Base-by-base conservation (phyloP, 1,140 invertebrate genomes). In the Dolichoris vasculosae region DNA sequence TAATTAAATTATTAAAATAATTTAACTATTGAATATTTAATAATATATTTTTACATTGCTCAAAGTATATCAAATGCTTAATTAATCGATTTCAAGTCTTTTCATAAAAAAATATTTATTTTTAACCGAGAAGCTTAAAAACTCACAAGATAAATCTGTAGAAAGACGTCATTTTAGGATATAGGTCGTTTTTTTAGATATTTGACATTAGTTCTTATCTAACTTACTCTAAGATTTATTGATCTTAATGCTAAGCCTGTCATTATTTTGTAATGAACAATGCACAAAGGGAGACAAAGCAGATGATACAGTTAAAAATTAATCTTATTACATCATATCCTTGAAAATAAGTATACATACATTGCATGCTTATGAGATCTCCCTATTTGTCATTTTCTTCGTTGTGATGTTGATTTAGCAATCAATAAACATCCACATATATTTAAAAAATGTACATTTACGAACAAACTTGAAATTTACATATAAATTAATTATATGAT, bases 221-320 rank as follows among this genome's bases (percentile, higher is more conserved):
- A 71, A 79, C 32, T 84, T 78, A 64, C 15, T 79, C 51, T 71
- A 84, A 55, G 79, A 79, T 79, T 79, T 6, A 40, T 67, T 55
- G 63, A 79, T 79, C 43, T 79, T 69, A 84, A 71, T 67, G 46
- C 46, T 79, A 84, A 77, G 35, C 30, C n/a, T 69, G 32, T 84
- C 13, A n/a, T 59, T 48, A 71, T 8, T 71, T 79, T 79, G 30
- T 48, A 78, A 30, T 73, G 48, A 35, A 78, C 43, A 84, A 84
- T 59, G 23, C 46, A 64, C 55, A n/a, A 84, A 83, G 46, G 82
- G 71, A 84, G 75, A 84, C 38, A 77, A 84, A 84, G 71, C 71
- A 59, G 40, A 75, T 82, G 23, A n/a, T 38, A 77, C 76, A 30
- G 63, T 17, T 46, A 83, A 30, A 17, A n/a, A 30, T 30, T 35